Conservation (phyloP, 1,140 invertebrate species). For the Micrasema minimum region DNA sequence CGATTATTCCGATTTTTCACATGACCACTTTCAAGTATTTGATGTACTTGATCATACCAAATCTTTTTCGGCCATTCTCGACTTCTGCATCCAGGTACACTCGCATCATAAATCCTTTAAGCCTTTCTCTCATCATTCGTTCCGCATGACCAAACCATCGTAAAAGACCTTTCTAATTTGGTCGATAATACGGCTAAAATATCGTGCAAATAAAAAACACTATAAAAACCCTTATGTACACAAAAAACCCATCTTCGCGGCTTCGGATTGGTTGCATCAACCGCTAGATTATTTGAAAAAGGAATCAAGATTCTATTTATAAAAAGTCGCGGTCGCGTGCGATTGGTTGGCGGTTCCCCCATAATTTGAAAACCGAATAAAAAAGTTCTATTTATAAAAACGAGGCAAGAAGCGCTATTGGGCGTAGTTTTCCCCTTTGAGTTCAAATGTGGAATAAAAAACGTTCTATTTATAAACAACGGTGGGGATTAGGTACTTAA, state of each 20-base stretch:
- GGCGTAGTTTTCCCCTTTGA: slow-evolving; percentile 34
- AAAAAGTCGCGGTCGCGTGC: slow-evolving; percentile 10
- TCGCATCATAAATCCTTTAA: no score
- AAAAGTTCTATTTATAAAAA: slow-evolving; percentile 50
- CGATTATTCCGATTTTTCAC: no score
- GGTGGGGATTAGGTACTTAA: neutral
- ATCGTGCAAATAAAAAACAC: neutral
- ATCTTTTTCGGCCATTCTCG: no score
- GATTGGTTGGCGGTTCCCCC: slow-evolving; percentile 36
- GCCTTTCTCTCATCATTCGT: no score
- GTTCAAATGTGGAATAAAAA: slow-evolving; percentile 40
- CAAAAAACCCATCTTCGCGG: neutral
- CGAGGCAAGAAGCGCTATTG: slow-evolving; percentile 8
- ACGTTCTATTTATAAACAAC: slow-evolving; percentile 41
- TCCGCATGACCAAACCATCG: no score
- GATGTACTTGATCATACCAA: no score
- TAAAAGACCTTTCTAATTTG: no score
- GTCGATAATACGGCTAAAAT: no score
- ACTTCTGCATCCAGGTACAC: no score
- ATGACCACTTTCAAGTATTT: no score
- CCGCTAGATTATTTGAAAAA: slow-evolving; percentile 16
- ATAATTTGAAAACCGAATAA: slow-evolving; percentile 41
- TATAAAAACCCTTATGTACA: neutral
- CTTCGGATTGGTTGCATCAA: slow-evolving; percentile 2
- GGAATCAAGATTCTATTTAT: slow-evolving; percentile 35